Evolutionary conservation across 1,140 invertebrate species (phyloP), one percentile per base, ranked within the genome.

Genomic region (Papilio dardanus): DNA sequence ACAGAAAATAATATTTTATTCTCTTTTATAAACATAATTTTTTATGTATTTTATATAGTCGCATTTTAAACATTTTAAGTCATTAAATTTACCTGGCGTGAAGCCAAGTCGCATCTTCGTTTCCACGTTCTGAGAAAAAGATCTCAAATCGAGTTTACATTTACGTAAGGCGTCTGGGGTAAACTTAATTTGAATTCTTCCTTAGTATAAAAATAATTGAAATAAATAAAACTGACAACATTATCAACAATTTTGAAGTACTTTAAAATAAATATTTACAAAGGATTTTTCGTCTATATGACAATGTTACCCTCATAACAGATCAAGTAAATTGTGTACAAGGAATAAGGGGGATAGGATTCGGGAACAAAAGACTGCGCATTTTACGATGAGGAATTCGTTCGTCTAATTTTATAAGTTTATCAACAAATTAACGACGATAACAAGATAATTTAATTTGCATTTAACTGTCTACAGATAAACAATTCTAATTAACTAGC

Each of bases 71-170:
- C 12, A 14, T 28, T 62, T 62, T 30, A 58, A 58, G 50, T 28
- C 50, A 58, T 58, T 58, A 58, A 58, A 58, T 24, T 58, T 54
- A 19, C 12, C 19, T 58, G 50, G 50, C 50, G 50, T 16, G 10
- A 58, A 58, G 50, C 50, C 50, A 58, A 24, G 50, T 24, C 28
- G 50, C 50, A 58, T 58, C 19, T 12, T 58, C 50, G 50, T 58
- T 58, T 58, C 28, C 50, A 28, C 50, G 50, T 24, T 8, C 21
- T 58, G 21, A 28, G 50, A 58, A 58, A 58, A 58, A 58, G 19
- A 58, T 58, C 21, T 58, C 50, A 58, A 58, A 28, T 58, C 50
- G 21, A 58, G 50, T 28, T 28, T 58, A 58, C 21, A 58, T 58
- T 58, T 24, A 58, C 50, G 21, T 58, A 21, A 28, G 50, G 19